Evolutionary conservation across 2,888 invertebrate genomes (phyloP), one percentile per base, ranked within the genome.

Genomic region (Acrobasis suavella): DNA sequence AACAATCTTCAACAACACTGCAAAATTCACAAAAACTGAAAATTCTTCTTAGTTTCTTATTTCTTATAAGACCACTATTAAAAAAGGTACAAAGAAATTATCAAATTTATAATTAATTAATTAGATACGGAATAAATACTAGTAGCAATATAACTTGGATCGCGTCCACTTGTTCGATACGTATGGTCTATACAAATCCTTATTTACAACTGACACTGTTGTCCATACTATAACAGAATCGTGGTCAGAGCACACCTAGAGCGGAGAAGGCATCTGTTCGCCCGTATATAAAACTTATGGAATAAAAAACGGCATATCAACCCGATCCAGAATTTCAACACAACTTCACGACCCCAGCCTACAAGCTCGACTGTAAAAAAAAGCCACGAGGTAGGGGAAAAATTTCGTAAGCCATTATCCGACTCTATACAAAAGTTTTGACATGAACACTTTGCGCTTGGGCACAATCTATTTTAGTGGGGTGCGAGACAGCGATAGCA

Each of bases 121-220:
- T 78, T 82, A 74, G 75, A 73, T 80, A 77, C 73, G 72, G 71
- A 76, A 75, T 67, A 75, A 80, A 81, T 76, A 6, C 0, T 32
- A 80, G 77, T 75, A 74, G 73, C 78, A 77, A 80, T 80, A 79
- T 81, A 83, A 77, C 77, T 81, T 72, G 67, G 72, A 73, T 75
- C 76, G 83, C 83, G 81, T 78, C 78, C 86, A 88, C 87, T 81
- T 85, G 83, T 81, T 77, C 85, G 86, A 87, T 88, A 90, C 92
- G 93, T 93, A 87, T 88, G 83, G 86, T 82, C 91, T 88, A 91
- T 88, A 91, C 92, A 90, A 90, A 91, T 88, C 86, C 93, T 91
- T 92, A 91, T 90, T 92, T 91, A 92, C 91, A 88, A 93, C 93
- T 93, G 92, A 86, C 91, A 92, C 81, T 84, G 87, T 86, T 87